Evolutionary conservation across 92 coral and sea anemone genomes (phyloP), one percentile per base, ranked within the genome.

Genomic region (Porites divaricata): DNA sequence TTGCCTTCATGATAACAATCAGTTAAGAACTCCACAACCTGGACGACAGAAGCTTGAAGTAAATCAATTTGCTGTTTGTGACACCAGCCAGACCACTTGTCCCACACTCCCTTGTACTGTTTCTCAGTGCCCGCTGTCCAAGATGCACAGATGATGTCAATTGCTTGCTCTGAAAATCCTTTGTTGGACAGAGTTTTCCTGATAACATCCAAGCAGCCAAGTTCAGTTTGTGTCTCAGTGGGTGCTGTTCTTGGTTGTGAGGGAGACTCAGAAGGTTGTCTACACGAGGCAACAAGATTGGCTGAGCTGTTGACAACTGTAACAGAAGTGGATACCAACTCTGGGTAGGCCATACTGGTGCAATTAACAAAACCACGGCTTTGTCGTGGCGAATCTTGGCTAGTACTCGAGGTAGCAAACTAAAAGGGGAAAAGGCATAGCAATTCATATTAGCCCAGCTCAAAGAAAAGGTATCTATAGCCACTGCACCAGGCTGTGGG

Each of bases 81-180:
- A 89, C 89, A 89, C 90, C 89, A 89, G 89, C 87, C 28, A 67
- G 9, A 53, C 90, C 87, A 90, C 1, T 28, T 28, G 41, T 28
- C 41, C 41, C 35, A 28, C 35, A 28, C 35, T 28, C 35, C 35
- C 35, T 28, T 28, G 35, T 28, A 28, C 35, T 28, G 35, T 28
- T 28, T 28, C 35, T 28, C 35, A 28, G 35, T 28, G 35, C 35
- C 35, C 2, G 35, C 35, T 28, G 35, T 28, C 35, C 35, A 28
- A 28, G 35, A 28, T 28, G 35, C 35, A 28, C 35, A 28, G 35
- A 28, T 28, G 35, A 28, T n/a, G n/a, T n/a, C n/a, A n/a, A 28
- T 4, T 28, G 35, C 35, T 28, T 1, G 35, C 35, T 28, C 2
- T 28, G 35, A 28, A 28, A 28, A 28, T 28, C 35, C 35, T 4